Percentiles rank a stretch among this genome's conserved stretches.
Evolutionary conservation across 2,113 vertebrate species (phyloP).

Genomic region (Heptranchias perlo): DNA sequence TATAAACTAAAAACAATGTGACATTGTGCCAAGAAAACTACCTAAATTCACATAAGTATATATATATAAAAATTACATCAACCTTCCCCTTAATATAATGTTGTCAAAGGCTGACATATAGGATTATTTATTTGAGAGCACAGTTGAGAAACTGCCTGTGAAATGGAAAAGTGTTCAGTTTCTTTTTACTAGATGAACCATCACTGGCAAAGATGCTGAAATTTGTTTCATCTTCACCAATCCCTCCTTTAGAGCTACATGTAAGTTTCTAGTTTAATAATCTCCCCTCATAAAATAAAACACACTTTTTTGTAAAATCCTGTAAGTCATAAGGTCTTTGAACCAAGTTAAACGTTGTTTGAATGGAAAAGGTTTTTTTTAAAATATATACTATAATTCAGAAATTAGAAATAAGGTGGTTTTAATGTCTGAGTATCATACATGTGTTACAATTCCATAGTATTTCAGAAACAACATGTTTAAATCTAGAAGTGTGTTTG

Average conservation of each 20-base stretch:
- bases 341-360: not conserved
- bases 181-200: not conserved
- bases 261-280: not conserved
- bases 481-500: not conserved
- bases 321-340: not conserved
- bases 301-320: not conserved
- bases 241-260: not conserved
- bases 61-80: not conserved
- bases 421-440: not conserved
- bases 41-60: not conserved
- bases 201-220: not conserved
- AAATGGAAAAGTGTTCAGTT: not conserved
- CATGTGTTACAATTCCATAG: not conserved
- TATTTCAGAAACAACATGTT: not conserved
- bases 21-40: not conserved
- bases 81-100: not conserved
- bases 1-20: not conserved
- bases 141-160: not conserved
- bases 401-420: not conserved
- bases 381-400: not conserved
- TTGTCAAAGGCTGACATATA: not conserved
- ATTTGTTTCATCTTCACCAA: not conserved
- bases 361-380: not conserved
- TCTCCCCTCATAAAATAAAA: not conserved
- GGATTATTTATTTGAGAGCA: not conserved